A percentile compares a stretch with the other conserved stretches of the same genome.
Evolutionary conservation across 2,113 vertebrate genomes (phyloP).

Genomic region (Prionailurus bengalensis): DNA sequence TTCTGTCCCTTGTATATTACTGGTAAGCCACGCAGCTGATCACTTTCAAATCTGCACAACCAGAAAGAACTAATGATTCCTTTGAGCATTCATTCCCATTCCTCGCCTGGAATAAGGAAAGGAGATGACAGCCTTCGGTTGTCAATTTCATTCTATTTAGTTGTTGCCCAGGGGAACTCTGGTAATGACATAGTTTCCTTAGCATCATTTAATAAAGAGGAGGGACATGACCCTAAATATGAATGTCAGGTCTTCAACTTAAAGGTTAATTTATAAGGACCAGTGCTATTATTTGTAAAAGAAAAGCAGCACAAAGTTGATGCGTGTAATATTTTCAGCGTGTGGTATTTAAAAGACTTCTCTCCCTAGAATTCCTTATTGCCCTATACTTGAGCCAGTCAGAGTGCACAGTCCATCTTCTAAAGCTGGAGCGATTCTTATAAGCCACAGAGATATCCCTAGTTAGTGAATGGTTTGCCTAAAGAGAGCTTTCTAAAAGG

Average conservation of each 20-base stretch:
- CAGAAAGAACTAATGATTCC: constrained; percentile 53
- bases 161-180: constrained; percentile 50
- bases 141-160: constrained; percentile 78
- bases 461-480: not conserved
- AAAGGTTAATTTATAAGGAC: constrained; percentile 43
- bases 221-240: not conserved
- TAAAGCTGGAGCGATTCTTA: not conserved
- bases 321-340: not conserved
- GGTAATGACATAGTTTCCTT: constrained; percentile 13
- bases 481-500: not conserved
- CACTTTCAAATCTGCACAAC: constrained; percentile 50
- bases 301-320: not conserved
- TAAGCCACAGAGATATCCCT: not conserved
- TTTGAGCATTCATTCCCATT: constrained; percentile 46
- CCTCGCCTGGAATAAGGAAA: constrained; percentile 67
- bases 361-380: not conserved
- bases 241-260: constrained; percentile 29
- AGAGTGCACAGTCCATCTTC: not conserved
- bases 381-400: not conserved
- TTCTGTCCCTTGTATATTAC: constrained; percentile 5
- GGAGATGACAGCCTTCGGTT: constrained; percentile 67
- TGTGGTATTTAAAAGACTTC: not conserved
- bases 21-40: constrained; percentile 29
- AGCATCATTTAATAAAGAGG: constrained; percentile 70
- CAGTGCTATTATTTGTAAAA: not conserved